Base-by-base conservation (phyloP, 2,888 invertebrate genomes). In the Mesopsocus fuscifrons region DNA sequence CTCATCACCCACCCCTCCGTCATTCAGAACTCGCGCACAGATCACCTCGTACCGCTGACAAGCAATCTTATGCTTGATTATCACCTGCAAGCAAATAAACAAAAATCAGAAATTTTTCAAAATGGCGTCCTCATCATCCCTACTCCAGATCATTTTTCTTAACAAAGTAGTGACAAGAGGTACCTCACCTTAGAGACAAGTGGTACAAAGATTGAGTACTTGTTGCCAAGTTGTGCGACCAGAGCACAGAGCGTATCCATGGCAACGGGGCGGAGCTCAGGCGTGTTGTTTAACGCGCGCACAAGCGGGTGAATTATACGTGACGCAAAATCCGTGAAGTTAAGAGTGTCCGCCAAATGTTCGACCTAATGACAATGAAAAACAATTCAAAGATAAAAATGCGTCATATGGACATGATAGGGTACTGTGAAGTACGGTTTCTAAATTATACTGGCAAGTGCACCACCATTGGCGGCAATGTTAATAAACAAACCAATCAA, bases 181-280 rank as follows among this genome's bases (percentile, higher is more conserved):
- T n/a, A 26, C 8, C 8, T 67, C 1, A 87, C 78, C 57, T 81
- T 83, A 53, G 85, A 82, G 2, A 95, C 88, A 53, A 94, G 68
- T 0, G 91, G 88, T 50, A 91, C 80, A 56, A 95, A 98, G 43
- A 95, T 85, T 45, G 78, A 72, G 60, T 84, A 97, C 55, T 91
- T 89, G 46, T 79, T 74, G 1, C 91, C 91, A 47, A 95, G 68
- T 59, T 95, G 92, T 41, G 79, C 69, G 9, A 89, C 77, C 44
- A 95, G 61, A 0, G 89, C 79, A 53, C 87, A 84, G 15, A 95
- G 62, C 0, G 92, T 88, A 49, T 91, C 87, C 85, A 95, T 87
- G 0, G 88, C 89, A 2, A 77, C 74, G 2, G 67, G 65, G 2
- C 87, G 68, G 32, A 92, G 59, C 18, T 85, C 77, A 0, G 82